Percentiles rank a stretch among this genome's conserved stretches.
These are phyloP conservation scores for Atherinosoma microstoma DNA, from an alignment of 2,797 vertebrate genomes.

Conservation along the genomic window DNA sequence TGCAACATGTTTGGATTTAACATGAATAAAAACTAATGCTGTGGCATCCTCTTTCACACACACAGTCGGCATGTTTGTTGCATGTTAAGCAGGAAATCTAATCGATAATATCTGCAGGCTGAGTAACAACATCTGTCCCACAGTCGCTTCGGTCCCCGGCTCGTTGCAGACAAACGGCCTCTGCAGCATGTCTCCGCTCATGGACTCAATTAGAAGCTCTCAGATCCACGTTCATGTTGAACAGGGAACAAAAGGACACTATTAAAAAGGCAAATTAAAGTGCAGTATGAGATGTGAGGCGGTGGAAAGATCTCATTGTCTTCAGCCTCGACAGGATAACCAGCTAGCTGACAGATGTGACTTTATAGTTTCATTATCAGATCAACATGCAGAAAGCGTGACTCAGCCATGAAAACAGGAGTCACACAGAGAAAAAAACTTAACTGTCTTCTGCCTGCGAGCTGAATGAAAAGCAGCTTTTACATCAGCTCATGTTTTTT, in stretches of 20 bases:
- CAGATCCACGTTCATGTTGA: neutral
- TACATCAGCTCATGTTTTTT: neutral
- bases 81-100: constrained; percentile 39
- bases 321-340: neutral
- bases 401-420: too few relatives aligned
- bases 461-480: neutral
- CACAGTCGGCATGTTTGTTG: constrained; percentile 42
- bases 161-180: neutral
- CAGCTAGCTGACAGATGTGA: constrained; percentile 1
- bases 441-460: neutral
- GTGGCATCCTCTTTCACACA: neutral
- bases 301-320: too few relatives aligned
- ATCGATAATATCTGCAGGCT: constrained; percentile 50
- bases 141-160: neutral
- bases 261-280: constrained; percentile 1
- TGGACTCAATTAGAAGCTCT: neutral
- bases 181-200: neutral
- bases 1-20: neutral
- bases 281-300: neutral
- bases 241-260: neutral
- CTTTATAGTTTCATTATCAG: too few relatives aligned
- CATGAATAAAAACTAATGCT: neutral
- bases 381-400: too few relatives aligned
- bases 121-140: constrained; percentile 20
- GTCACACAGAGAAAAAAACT: too few relatives aligned